Percentiles rank a stretch among this genome's conserved stretches.
phyloP scores from a whole-genome alignment of 2,888 invertebrate genomes.

The Aphrophora alni region DNA sequence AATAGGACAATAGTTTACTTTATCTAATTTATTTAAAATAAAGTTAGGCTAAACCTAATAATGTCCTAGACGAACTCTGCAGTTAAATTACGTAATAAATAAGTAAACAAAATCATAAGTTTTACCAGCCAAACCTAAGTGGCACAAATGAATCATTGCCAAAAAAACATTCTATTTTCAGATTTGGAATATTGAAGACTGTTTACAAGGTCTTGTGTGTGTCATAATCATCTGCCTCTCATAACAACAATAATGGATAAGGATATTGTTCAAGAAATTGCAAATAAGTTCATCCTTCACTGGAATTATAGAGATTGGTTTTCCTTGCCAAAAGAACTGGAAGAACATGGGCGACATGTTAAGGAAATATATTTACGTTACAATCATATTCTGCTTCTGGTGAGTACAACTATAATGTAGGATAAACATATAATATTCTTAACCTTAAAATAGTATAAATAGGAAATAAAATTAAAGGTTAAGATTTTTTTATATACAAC shows the following conservation, averaged over 20 bases:
- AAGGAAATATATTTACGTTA: constrained; percentile 31
- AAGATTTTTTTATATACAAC: too few relatives aligned
- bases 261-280: constrained; percentile 22
- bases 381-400: constrained; percentile 18
- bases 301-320: constrained; percentile 30
- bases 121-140: not conserved
- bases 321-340: constrained; percentile 30
- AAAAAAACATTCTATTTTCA: not conserved
- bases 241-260: not conserved
- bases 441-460: not conserved
- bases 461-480: too few relatives aligned
- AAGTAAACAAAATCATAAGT: not conserved
- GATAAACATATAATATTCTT: not conserved
- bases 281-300: constrained; percentile 27
- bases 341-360: constrained; percentile 23
- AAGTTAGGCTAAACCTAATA: not conserved
- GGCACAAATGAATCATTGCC: not conserved
- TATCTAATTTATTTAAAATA: not conserved
- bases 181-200: not conserved
- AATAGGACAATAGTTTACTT: not conserved
- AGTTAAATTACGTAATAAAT: not conserved
- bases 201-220: not conserved
- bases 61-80: not conserved
- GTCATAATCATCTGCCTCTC: not conserved
- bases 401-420: not conserved